Conservation (phyloP, 2,888 invertebrate genomes). For the Geophilus truncorum region DNA sequence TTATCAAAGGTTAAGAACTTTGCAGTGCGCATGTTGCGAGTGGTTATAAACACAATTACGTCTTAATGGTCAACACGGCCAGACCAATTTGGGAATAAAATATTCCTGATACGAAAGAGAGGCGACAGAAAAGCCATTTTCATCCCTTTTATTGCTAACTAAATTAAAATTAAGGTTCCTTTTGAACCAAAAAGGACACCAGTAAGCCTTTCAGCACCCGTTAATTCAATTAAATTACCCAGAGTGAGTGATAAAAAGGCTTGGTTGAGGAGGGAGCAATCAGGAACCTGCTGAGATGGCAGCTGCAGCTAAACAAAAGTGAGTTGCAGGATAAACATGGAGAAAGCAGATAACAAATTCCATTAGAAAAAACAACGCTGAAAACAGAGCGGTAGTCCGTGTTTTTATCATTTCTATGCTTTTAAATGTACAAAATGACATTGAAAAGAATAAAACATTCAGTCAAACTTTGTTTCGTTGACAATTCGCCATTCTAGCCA, state of each 20-base stretch:
- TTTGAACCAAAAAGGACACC: neutral
- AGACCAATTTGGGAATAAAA: neutral
- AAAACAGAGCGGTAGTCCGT: no score
- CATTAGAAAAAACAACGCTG: no score
- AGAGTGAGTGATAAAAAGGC: neutral
- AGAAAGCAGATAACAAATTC: neutral
- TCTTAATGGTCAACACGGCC: neutral
- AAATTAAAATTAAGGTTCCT: conserved; percentile 1
- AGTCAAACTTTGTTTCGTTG: no score
- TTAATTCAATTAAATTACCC: conserved; percentile 2
- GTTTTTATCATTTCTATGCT: no score
- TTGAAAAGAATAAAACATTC: no score
- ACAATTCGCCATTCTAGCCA: no score
- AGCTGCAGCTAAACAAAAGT: neutral
- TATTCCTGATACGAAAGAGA: neutral
- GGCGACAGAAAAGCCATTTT: neutral
- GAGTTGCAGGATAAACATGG: neutral
- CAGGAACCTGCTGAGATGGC: neutral
- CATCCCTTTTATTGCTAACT: neutral
- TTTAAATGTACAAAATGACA: no score
- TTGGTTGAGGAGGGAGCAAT: neutral
- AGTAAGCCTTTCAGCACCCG: conserved; percentile 16
- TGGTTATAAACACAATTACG: neutral
- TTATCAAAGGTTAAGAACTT: neutral
- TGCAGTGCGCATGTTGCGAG: neutral